Base-by-base conservation (phyloP, 2,797 vertebrate genomes). In the Platalea minor region DNA sequence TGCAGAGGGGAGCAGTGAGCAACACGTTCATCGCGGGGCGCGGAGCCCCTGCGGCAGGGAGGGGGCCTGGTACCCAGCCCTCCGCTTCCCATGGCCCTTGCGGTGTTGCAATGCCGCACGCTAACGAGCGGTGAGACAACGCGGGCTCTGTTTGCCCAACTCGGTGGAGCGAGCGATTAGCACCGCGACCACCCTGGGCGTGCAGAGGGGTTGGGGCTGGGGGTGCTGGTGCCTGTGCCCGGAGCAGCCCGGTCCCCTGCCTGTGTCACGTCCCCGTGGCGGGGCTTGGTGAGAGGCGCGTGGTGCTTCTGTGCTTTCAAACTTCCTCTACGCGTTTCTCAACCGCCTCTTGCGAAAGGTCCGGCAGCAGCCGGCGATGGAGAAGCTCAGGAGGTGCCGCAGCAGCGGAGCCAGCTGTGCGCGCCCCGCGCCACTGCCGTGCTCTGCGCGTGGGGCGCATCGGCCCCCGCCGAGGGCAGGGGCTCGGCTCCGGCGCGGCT, bases 21-120 rank as follows among this genome's bases (percentile, higher is more conserved):
- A 6, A 11, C 4, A 2, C 0, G 0, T 29, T 69, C 37, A 6
- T 48, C 60, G 5, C 1, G 2, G 45, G 65, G 23, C 11, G 8
- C 48, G 67, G 82, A 86, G 54, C 67, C 92, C 83, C 82, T 69
- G 89, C 0, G 1, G 20, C 3, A 13, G 24, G 50, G 35, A 13
- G 28, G n/a, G 25, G 60, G 8, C n/a, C 37, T 41, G 31, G 37
- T 41, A 31, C n/a, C n/a, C 70, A 68, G 11, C 19, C 31, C 26
- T 35, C 39, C 6, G 2, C 29, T 81, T 48, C 33, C 56, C 26
- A 0, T 2, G 1, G 53, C 31, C 56, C 43, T 41, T 7, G 50
- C 65, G 56, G 45, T 5, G 1, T 25, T 19, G 35, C 23, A 5
- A 5, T 28, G 57, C 53, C 5, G 4, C 48, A 5, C 0, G 0